A percentile compares a stretch with the other conserved stretches of the same genome.
Evolutionary conservation across 2,113 vertebrate species (phyloP).

Genomic region (Sakesphorus luctuosus): DNA sequence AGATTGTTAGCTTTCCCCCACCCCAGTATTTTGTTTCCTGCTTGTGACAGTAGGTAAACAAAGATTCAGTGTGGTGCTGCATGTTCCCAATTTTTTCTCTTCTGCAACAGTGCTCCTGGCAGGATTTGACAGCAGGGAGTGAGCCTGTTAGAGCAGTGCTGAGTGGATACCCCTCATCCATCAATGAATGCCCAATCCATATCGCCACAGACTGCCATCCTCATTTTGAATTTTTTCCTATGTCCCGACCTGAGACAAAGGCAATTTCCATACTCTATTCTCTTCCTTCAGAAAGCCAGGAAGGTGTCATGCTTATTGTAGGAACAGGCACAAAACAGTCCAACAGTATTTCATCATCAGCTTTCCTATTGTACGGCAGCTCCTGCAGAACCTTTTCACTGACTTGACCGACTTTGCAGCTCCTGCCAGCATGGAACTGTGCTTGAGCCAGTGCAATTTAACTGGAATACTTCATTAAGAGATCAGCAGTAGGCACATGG

Average conservation of each 20-base stretch:
- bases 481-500: not conserved
- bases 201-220: not conserved
- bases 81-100: not conserved
- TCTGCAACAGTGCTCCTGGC: not conserved
- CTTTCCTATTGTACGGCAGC: not conserved
- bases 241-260: not conserved
- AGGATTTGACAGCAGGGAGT: not conserved
- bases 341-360: not conserved
- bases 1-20: not conserved
- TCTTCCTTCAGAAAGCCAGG: not conserved
- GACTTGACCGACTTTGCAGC: not conserved
- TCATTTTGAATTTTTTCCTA: not conserved
- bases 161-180: not conserved
- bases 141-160: not conserved
- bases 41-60: not conserved
- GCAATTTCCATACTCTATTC: not conserved
- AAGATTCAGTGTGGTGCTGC: not conserved
- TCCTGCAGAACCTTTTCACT: not conserved
- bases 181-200: not conserved
- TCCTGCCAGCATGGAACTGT: not conserved
- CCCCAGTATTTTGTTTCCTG: not conserved
- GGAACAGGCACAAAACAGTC: not conserved
- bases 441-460: not conserved
- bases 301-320: not conserved
- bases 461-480: conserved; percentile 13